Percentiles rank a stretch among this genome's conserved stretches.
Evolutionary conservation across 2,797 vertebrate species (phyloP).

Genomic region (Poeciliopsis presidionis): DNA sequence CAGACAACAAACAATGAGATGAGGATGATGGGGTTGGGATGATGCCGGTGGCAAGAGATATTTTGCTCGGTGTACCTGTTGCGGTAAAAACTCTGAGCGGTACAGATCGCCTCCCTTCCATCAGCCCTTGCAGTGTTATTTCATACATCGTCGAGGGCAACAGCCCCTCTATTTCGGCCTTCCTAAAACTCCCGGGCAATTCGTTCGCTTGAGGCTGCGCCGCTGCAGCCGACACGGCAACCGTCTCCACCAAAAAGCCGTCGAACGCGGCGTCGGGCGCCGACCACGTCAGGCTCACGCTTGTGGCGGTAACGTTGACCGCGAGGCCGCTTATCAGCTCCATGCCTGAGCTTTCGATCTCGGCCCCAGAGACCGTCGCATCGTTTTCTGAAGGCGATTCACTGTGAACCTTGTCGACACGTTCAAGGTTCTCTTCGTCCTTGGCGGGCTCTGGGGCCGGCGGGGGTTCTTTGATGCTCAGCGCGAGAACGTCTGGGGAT

Average conservation of each 20-base stretch:
- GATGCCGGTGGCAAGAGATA: conserved; percentile 19
- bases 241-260: conserved; percentile 76
- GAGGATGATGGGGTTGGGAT: conserved; percentile 24
- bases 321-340: conserved; percentile 42
- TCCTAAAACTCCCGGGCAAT: conserved; percentile 67
- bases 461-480: conserved; percentile 66
- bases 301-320: conserved; percentile 57
- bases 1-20: conserved; percentile 11
- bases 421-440: conserved; percentile 44
- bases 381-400: conserved; percentile 36
- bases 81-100: conserved; percentile 70
- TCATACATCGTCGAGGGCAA: conserved; percentile 71
- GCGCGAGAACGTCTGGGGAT: conserved; percentile 59
- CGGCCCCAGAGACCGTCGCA: conserved; percentile 40
- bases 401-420: conserved; percentile 32
- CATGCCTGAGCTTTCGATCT: conserved; percentile 52
- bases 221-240: conserved; percentile 49
- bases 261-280: conserved; percentile 71
- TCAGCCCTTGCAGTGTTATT: conserved; percentile 73
- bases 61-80: conserved; percentile 79
- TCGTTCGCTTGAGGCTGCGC: conserved; percentile 47
- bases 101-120: conserved; percentile 69
- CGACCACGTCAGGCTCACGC: conserved; percentile 70
- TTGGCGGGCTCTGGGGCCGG: conserved; percentile 42
- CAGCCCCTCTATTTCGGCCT: conserved; percentile 74